These are phyloP conservation scores for Pedionomus torquatus DNA, from an alignment of 2,113 vertebrate species.

Conservation along the genomic window DNA sequence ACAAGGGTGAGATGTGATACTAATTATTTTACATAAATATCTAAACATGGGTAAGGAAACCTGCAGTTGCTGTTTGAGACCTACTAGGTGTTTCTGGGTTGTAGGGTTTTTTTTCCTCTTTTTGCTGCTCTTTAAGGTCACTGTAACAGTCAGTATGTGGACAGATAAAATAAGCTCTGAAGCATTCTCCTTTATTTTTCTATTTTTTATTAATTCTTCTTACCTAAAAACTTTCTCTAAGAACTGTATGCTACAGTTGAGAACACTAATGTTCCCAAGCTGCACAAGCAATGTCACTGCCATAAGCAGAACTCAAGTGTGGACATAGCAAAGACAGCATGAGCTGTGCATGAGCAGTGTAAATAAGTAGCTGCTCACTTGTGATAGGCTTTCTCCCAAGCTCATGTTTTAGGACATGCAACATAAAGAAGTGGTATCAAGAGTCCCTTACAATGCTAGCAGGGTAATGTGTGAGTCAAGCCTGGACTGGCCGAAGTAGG, in stretches of 20 bases:
- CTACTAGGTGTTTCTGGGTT: not conserved
- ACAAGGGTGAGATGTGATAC: not conserved
- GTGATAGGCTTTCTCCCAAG: not conserved
- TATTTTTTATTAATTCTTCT: no score
- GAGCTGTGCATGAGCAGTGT: no score
- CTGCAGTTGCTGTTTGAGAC: not conserved
- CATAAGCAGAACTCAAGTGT: not conserved
- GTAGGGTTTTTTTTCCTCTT: no score
- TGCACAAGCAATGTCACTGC: not conserved
- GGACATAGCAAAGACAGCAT: not conserved
- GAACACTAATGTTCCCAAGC: not conserved
- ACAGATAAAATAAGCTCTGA: not conserved
- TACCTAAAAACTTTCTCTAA: no score
- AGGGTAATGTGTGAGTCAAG: not conserved
- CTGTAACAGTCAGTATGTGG: not conserved
- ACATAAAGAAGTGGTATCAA: not conserved
- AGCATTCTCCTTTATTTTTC: not conserved
- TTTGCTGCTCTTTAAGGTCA: not conserved
- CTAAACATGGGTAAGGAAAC: not conserved
- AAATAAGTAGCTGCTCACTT: not conserved
- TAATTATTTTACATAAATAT: not conserved
- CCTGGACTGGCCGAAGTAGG: not conserved
- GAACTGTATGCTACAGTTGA: not conserved
- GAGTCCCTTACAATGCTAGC: not conserved
- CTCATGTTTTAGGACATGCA: not conserved